Conservation (phyloP, 2,797 vertebrate genomes). For the Melanotaenia nigrans region DNA sequence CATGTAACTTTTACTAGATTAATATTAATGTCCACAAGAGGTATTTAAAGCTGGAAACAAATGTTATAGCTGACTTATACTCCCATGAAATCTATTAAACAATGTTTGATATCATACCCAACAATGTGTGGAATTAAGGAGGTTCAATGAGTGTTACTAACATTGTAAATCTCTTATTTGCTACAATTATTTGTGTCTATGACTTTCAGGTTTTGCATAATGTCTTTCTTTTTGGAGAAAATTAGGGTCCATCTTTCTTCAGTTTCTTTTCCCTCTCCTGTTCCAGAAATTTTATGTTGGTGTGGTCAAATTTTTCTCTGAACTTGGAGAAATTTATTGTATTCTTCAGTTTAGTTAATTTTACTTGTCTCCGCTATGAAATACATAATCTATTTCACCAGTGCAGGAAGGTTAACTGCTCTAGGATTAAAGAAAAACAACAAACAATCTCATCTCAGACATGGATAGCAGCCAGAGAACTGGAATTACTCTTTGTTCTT, state of each 20-base stretch:
- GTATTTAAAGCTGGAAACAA: conserved; percentile 21
- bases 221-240: background rate
- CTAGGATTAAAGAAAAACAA: conserved; percentile 9
- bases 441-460: conserved; percentile 18
- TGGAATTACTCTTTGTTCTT: conserved; percentile 3
- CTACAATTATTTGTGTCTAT: background rate
- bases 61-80: conserved; percentile 11
- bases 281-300: background rate
- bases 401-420: conserved; percentile 19
- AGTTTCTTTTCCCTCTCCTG: background rate
- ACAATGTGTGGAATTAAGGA: conserved; percentile 54
- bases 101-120: conserved; percentile 23
- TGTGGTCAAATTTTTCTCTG: background rate
- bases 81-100: conserved; percentile 28
- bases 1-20: conserved; percentile 12
- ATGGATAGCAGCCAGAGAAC: background rate
- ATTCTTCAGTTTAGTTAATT: background rate
- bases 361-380: conserved; percentile 6
- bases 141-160: conserved; percentile 1
- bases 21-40: conserved; percentile 33
- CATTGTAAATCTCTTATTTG: conserved; percentile 12
- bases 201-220: conserved; percentile 2
- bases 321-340: background rate
- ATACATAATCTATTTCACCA: conserved; percentile 1
- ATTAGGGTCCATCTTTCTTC: background rate